Percentiles rank a stretch among this genome's conserved stretches.
Evolutionary conservation across 2,797 vertebrate genomes (phyloP).

Genomic region (Falco novaeseelandiae): DNA sequence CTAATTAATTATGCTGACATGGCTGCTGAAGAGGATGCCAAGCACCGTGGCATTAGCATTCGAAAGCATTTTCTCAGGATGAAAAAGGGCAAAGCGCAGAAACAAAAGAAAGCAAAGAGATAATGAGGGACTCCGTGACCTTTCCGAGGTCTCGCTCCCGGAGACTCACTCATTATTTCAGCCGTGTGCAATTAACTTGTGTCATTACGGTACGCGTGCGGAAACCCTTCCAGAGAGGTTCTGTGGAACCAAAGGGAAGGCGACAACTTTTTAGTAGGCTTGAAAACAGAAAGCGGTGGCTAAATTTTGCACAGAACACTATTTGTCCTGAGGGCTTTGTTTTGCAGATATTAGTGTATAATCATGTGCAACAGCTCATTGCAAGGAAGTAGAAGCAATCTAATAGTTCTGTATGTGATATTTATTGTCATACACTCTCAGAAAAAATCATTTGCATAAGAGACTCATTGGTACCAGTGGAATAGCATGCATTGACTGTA

Average conservation of each 20-base stretch:
- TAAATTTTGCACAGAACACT: background rate
- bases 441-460: background rate
- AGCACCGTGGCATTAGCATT: background rate
- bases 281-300: background rate
- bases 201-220: background rate
- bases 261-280: background rate
- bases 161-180: background rate
- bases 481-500: background rate
- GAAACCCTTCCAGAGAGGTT: background rate
- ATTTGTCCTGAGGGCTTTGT: background rate
- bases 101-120: background rate
- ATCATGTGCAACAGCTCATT: background rate
- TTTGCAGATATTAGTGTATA: background rate
- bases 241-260: accelerated
- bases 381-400: background rate
- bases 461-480: background rate
- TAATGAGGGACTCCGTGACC: constrained; percentile 16
- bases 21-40: background rate
- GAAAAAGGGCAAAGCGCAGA: constrained; percentile 16
- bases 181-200: background rate
- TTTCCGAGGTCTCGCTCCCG: background rate
- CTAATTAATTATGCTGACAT: background rate
- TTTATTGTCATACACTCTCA: background rate
- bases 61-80: background rate
- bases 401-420: background rate